A percentile compares a stretch with the other conserved stretches of the same genome.
These are phyloP conservation scores for Halesus radiatus DNA, from an alignment of 1,140 invertebrate species.

Conservation along the genomic window DNA sequence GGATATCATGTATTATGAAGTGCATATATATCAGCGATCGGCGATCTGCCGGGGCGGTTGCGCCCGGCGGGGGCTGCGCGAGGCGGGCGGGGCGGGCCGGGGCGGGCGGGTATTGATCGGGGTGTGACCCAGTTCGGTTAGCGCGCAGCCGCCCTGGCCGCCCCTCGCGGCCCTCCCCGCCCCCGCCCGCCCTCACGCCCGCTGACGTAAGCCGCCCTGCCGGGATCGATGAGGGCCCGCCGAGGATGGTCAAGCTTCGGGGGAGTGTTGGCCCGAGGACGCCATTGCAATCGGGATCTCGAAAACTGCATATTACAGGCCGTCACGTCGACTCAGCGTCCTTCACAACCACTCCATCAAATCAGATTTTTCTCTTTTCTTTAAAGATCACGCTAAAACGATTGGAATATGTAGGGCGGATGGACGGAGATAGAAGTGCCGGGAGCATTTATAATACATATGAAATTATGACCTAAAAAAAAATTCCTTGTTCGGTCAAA, in stretches of 20 bases:
- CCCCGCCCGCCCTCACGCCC: neutral
- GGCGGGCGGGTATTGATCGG: constrained; percentile 49
- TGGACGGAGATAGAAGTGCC: too few relatives aligned
- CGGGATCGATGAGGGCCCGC: constrained; percentile 29
- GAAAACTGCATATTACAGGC: too few relatives aligned
- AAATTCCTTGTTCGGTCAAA: too few relatives aligned
- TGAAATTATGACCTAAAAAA: too few relatives aligned
- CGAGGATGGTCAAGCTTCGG: neutral
- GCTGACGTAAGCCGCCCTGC: constrained; percentile 36
- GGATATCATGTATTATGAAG: constrained; percentile 7
- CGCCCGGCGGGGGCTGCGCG: neutral
- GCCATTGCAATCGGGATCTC: too few relatives aligned
- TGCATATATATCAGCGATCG: neutral
- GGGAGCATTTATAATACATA: too few relatives aligned
- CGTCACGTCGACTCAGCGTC: too few relatives aligned
- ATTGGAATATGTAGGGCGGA: too few relatives aligned
- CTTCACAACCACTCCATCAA: too few relatives aligned
- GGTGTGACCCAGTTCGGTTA: constrained; percentile 53
- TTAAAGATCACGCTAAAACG: too few relatives aligned
- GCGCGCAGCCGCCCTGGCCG: constrained; percentile 51
- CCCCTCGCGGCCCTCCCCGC: constrained; percentile 7
- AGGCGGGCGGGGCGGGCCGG: neutral
- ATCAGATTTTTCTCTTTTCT: too few relatives aligned
- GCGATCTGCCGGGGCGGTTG: neutral
- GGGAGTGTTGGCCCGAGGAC: neutral